Conservation (phyloP, 2,888 invertebrate genomes). For the Oeneis ivallda region DNA sequence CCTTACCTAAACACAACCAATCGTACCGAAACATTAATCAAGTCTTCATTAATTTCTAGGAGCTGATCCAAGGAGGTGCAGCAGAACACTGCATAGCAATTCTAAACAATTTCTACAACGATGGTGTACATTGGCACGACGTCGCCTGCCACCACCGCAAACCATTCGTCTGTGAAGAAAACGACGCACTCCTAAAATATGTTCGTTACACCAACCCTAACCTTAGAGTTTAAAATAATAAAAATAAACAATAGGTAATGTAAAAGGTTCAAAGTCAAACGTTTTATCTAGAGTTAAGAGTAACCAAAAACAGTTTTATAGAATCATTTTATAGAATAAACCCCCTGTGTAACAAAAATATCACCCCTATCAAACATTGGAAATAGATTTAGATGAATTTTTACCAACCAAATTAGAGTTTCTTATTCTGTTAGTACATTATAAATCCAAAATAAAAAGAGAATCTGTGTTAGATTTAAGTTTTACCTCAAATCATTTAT, state of each 20-base stretch:
- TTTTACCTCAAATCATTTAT: conserved; percentile 50
- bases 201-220: conserved; percentile 91
- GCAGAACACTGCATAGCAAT: conserved; percentile 93
- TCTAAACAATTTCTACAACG: conserved; percentile 94
- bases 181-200: conserved; percentile 92
- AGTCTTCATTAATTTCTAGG: conserved; percentile 59
- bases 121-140: conserved; percentile 95
- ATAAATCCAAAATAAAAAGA: no score
- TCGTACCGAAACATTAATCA: not conserved
- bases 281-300: not conserved
- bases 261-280: not conserved
- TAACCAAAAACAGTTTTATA: not conserved
- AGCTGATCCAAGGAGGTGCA: conserved; percentile 90
- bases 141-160: conserved; percentile 95
- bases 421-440: no score
- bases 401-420: no score
- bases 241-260: not conserved
- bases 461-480: conserved; percentile 31
- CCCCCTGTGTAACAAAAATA: not conserved
- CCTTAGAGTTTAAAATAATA: conserved; percentile 82
- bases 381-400: no score
- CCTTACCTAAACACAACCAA: not conserved
- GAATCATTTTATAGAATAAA: not conserved
- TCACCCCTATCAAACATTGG: no score
- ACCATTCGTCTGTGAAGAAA: conserved; percentile 94